Base-by-base conservation (phyloP, 35 echinoderm and acorn worm genomes). In the Ptychodera flava region DNA sequence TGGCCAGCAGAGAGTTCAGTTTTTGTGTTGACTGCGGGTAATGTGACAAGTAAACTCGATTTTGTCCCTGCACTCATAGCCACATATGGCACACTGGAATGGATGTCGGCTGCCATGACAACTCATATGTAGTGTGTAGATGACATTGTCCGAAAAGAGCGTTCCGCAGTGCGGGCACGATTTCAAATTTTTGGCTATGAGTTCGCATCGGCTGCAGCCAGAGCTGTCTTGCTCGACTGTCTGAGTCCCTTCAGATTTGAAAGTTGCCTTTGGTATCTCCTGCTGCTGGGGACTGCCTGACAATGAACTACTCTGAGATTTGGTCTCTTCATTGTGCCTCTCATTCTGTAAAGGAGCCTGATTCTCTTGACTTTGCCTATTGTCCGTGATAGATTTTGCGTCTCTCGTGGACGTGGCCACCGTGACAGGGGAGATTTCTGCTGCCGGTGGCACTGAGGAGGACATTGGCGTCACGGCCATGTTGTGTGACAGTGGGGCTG, bases 31-130 rank as follows among this genome's bases (percentile, higher is more conserved):
- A 85, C 95, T 98, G 36, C 95, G 88, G 28, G 95, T 98, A 30
- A 98, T 93, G 77, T 98, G 95, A 92, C 95, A 98, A 28, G 95
- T 98, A 82, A 98, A 98, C 85, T 98, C 95, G 30, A 98, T 98
- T 78, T 98, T 94, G 86, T 99, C 93, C n/a, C 96, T 82, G 76
- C 96, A 99, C 75, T 92, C 88, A 83, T 99, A 99, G 80, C 88
- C 93, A 80, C 96, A 99, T 32, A 99, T 99, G 85, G 92, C 91
- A 83, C 96, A 99, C 83, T 99, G 96, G 77, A 94, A 94, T 28
- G 96, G 96, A 91, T 99, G 92, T 38, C 86, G 36, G 29, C 38
- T 89, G 31, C 92, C 96, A 78, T 99, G 96, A 83, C 96, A 99
- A 88, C 96, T 99, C 96, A 99, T 99, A 88, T 99, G 96, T 79